phyloP scores from a whole-genome alignment of 2,113 vertebrate genomes.

The Syrrhaptes paradoxus region DNA sequence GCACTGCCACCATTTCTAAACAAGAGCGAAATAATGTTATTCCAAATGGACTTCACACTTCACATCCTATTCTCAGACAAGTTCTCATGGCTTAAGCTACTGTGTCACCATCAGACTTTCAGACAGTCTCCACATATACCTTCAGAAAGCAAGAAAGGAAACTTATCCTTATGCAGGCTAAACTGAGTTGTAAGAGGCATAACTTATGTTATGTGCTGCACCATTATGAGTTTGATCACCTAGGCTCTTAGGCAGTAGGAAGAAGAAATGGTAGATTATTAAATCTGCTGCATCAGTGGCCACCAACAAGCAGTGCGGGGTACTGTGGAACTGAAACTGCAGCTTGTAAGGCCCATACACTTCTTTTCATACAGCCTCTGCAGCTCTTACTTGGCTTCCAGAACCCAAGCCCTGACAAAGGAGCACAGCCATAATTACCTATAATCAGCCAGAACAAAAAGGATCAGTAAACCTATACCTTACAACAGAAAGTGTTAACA shows the following conservation, averaged over 20 bases:
- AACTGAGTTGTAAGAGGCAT: background rate
- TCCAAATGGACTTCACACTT: background rate
- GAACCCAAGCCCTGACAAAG: background rate
- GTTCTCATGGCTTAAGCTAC: background rate
- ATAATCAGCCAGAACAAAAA: constrained; percentile 16
- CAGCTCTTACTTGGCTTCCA: background rate
- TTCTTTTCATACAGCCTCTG: background rate
- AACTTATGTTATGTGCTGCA: background rate
- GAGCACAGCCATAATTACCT: background rate
- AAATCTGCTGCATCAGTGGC: background rate
- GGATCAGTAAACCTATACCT: background rate
- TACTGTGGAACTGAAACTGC: background rate
- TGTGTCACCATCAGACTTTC: background rate
- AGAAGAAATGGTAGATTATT: background rate
- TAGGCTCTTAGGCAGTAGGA: background rate
- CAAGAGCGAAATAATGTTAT: background rate
- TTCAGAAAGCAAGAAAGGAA: background rate
- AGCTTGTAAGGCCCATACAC: background rate
- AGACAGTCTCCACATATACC: background rate
- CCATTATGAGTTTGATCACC: background rate
- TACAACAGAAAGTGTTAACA: constrained; percentile 3
- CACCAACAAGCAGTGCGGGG: background rate
- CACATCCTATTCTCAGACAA: background rate
- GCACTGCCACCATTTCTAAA: background rate
- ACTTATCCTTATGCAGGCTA: background rate